phyloP scores from a whole-genome alignment of 2,797 vertebrate species.

The Myripristis jacobus region DNA sequence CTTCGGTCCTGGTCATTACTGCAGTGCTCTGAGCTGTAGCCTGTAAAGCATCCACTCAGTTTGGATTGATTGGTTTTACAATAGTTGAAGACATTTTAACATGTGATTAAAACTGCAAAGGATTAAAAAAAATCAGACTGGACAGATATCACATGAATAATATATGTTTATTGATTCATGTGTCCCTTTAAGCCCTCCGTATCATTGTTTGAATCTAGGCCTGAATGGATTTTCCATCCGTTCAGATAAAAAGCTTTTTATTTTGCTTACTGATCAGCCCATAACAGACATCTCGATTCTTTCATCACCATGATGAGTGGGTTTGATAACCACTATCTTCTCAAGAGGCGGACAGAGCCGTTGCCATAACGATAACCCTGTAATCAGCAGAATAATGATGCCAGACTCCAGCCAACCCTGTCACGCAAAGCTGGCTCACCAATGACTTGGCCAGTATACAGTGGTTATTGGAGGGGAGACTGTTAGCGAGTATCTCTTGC shows the following conservation, averaged over 20 bases:
- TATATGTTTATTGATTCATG: no score
- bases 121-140: no score
- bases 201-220: no score
- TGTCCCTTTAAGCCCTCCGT: no score
- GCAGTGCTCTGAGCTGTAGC: no score
- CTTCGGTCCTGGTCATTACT: no score
- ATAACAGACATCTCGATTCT: slow-evolving; percentile 37
- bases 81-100: no score
- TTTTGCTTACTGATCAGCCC: slow-evolving; percentile 33
- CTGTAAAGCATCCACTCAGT: no score
- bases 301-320: slow-evolving; percentile 52
- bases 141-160: no score
- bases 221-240: not conserved
- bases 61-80: no score
- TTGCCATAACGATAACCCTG: slow-evolving; percentile 59
- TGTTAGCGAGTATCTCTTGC: slow-evolving; percentile 25
- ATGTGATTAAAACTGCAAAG: no score
- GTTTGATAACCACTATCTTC: slow-evolving; percentile 51
- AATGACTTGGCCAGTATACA: not conserved
- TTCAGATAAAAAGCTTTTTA: slow-evolving; percentile 33
- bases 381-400: slow-evolving; percentile 48
- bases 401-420: slow-evolving; percentile 27
- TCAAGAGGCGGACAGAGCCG: slow-evolving; percentile 41
- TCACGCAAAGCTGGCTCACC: slow-evolving; percentile 11
- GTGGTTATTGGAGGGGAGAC: slow-evolving; percentile 30